Base-by-base conservation (phyloP, 2,888 invertebrate genomes). In the Eurytoma californica region DNA sequence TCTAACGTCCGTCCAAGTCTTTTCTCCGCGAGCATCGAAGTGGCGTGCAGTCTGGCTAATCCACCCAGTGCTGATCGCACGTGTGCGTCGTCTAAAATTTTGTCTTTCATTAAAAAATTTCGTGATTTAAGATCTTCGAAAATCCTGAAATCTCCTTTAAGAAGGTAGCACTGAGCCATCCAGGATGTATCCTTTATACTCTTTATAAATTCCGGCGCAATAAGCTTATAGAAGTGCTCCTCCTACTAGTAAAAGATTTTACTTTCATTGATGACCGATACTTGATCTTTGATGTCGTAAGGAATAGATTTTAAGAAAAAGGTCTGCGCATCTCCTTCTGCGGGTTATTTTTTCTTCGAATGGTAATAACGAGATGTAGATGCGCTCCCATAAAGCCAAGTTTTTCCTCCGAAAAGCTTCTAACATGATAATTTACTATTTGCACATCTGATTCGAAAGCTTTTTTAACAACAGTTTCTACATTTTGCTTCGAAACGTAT, bases 101-200 rank as follows among this genome's bases (percentile, higher is more conserved):
- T 68, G 16, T 85, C 86, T 16, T 69, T 77, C 77, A 86, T 83
- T 0, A 83, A 58, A 20, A 85, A 92, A 13, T 88, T 88, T 51
- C 86, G 81, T 0, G 77, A 49, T 0, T 78, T 70, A 5, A 92
- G 84, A 76, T 92, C 89, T 72, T 92, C 91, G 60, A 92, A 85
- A 2, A 92, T 85, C n/a, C 91, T 72, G 9, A 86, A 80, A 68
- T 89, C 86, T 1, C 85, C 82, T 63, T 87, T 86, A 2, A 85
- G 82, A 3, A 88, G 82, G 80, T 88, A 90, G 82, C 90, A 91
- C 28, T 83, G 78, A 0, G 91, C 86, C 0, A 91, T 86, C 85
- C 88, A 82, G 3, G 74, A 72, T 47, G 47, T 72, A 9, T 72
- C 75, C 16, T 67, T 60, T 0, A 53, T 3, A 20, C 61, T 49